phyloP scores from a whole-genome alignment of 2,113 vertebrate species.

The Pelvicachromis taeniatus region DNA sequence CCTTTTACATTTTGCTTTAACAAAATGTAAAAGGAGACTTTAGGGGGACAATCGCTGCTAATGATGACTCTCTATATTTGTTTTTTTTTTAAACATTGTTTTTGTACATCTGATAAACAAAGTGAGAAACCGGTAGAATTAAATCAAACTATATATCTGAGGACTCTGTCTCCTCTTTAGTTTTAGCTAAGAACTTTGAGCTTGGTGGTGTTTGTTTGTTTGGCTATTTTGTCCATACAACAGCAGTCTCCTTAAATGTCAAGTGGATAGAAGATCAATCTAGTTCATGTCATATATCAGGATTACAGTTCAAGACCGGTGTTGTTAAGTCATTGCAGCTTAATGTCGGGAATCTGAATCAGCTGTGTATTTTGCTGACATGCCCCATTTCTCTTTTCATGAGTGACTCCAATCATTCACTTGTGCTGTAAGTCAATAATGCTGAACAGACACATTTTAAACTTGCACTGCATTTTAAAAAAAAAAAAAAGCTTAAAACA shows the following conservation, averaged over 20 bases:
- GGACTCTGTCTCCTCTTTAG: background rate
- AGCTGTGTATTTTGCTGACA: background rate
- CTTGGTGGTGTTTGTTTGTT: background rate
- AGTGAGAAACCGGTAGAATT: background rate
- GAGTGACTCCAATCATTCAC: background rate
- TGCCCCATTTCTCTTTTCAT: background rate
- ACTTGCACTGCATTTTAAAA: background rate
- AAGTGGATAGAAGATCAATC: background rate
- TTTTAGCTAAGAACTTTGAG: background rate
- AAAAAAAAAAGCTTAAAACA: too few species aligned
- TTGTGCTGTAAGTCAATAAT: accelerated
- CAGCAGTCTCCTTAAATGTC: background rate
- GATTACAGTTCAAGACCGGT: background rate
- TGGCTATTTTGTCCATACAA: background rate
- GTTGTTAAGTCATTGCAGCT: background rate
- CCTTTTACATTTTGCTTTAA: background rate
- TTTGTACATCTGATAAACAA: background rate
- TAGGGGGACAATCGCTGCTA: background rate
- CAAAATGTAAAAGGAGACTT: background rate
- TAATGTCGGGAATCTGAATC: background rate
- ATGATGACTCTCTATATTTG: background rate
- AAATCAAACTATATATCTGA: background rate
- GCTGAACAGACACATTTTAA: background rate
- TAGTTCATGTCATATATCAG: background rate
- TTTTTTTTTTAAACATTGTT: accelerated